These are phyloP conservation scores for Cataglyphis altisquamis DNA, from an alignment of 2,888 invertebrate species.

Conservation along the genomic window DNA sequence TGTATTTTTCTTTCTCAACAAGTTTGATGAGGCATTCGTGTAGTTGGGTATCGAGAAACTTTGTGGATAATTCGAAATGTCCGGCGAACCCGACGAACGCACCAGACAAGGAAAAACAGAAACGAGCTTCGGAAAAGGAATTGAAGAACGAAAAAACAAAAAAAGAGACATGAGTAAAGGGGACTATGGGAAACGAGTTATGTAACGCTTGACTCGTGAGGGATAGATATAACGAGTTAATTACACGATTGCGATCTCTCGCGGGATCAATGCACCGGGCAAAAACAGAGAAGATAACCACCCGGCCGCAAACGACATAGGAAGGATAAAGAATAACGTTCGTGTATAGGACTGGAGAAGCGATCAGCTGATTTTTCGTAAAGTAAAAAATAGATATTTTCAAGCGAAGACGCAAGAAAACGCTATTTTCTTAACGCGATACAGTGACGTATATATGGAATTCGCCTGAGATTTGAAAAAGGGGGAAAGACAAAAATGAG, in stretches of 20 bases:
- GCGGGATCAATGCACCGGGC: conserved; percentile 77
- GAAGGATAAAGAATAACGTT: conserved; percentile 51
- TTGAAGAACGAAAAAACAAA: conserved; percentile 8
- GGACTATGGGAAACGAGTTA: conserved; percentile 58
- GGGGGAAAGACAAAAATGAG: background rate
- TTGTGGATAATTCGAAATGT: conserved; percentile 53
- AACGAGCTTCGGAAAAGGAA: conserved; percentile 55
- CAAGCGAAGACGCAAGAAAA: background rate
- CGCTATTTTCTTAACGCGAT: background rate
- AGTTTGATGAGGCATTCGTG: background rate
- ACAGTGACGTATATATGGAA: background rate
- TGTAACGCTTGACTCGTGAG: conserved; percentile 68
- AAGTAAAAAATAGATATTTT: background rate
- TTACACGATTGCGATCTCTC: conserved; percentile 74
- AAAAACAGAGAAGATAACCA: conserved; percentile 62
- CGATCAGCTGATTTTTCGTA: conserved; percentile 2
- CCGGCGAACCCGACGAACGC: conserved; percentile 45
- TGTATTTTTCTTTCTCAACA: background rate
- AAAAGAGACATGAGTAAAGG: conserved; percentile 40
- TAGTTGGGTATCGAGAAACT: conserved; percentile 33
- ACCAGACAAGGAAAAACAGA: conserved; percentile 54
- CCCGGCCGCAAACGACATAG: conserved; percentile 45
- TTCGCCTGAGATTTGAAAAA: background rate
- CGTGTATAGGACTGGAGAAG: background rate
- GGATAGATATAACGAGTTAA: conserved; percentile 81